A percentile compares a stretch with the other conserved stretches of the same genome.
Conservation (phyloP, 1,140 invertebrate genomes). For the Bombus waltoni region DNA sequence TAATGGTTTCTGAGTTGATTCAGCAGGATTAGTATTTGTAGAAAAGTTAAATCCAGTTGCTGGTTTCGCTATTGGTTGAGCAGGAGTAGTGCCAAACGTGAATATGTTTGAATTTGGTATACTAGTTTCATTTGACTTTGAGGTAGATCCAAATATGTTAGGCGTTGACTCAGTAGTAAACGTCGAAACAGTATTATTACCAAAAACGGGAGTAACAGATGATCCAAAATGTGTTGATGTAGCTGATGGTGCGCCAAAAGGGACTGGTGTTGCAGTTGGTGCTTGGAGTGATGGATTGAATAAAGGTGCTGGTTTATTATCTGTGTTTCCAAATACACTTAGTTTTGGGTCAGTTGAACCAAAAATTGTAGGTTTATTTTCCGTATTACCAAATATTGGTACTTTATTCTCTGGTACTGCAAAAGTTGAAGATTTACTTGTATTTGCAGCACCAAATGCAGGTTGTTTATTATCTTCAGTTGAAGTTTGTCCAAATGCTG, state of each 20-base stretch:
- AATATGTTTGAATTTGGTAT: constrained; percentile 59
- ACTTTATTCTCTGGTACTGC: constrained; percentile 52
- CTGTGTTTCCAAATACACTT: constrained; percentile 53
- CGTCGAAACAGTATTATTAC: constrained; percentile 42
- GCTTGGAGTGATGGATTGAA: constrained; percentile 53
- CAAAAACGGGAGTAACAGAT: constrained; percentile 52
- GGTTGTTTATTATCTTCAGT: constrained; percentile 50
- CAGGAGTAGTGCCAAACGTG: constrained; percentile 62
- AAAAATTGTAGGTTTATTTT: constrained; percentile 69
- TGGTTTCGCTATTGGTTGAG: constrained; percentile 46
- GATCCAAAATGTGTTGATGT: constrained; percentile 47
- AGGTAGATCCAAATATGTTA: constrained; percentile 58
- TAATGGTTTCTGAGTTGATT: constrained; percentile 55
- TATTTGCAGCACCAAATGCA: constrained; percentile 28
- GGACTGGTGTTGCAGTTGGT: constrained; percentile 26
- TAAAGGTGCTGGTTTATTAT: constrained; percentile 48
- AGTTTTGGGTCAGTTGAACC: constrained; percentile 53
- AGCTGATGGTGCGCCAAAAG: constrained; percentile 60
- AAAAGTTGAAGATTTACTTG: constrained; percentile 44
- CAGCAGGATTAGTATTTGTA: constrained; percentile 43
- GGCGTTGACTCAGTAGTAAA: constrained; percentile 53
- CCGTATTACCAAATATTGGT: constrained; percentile 53
- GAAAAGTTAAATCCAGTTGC: constrained; percentile 66
- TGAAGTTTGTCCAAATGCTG: constrained; percentile 53
- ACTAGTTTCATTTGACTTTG: constrained; percentile 56